These are phyloP conservation scores for Globicephala melas DNA, from an alignment of 2,113 vertebrate genomes.

Conservation along the genomic window DNA sequence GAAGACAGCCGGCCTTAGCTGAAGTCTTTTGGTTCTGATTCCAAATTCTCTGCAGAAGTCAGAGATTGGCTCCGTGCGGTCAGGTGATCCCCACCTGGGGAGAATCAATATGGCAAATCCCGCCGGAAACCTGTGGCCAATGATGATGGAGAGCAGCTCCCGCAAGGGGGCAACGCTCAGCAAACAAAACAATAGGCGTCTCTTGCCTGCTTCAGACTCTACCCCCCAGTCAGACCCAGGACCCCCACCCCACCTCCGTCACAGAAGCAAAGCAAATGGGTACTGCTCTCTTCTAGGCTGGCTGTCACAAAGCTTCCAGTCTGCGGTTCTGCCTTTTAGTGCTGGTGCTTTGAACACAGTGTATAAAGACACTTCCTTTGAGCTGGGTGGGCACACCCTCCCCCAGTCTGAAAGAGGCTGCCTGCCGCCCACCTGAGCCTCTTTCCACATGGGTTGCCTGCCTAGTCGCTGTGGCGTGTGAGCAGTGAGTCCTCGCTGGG, in stretches of 20 bases:
- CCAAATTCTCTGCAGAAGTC: neutral
- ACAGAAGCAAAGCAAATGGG: neutral
- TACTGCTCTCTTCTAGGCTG: neutral
- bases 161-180: neutral
- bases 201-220: neutral
- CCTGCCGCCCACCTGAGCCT: too few species aligned
- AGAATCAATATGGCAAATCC: neutral
- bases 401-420: too few species aligned
- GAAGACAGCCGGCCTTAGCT: neutral
- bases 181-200: neutral
- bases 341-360: neutral
- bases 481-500: neutral
- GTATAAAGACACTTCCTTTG: neutral
- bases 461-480: rapidly evolving
- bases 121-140: neutral
- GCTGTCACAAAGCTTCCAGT: neutral
- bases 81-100: neutral
- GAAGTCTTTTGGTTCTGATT: neutral
- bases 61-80: neutral
- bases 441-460: neutral
- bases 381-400: neutral
- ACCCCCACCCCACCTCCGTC: neutral
- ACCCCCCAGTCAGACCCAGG: neutral
- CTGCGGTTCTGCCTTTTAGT: neutral
- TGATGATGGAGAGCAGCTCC: neutral